These are phyloP conservation scores for Catagonus wagneri DNA, from an alignment of 2,113 vertebrate genomes.

Conservation along the genomic window DNA sequence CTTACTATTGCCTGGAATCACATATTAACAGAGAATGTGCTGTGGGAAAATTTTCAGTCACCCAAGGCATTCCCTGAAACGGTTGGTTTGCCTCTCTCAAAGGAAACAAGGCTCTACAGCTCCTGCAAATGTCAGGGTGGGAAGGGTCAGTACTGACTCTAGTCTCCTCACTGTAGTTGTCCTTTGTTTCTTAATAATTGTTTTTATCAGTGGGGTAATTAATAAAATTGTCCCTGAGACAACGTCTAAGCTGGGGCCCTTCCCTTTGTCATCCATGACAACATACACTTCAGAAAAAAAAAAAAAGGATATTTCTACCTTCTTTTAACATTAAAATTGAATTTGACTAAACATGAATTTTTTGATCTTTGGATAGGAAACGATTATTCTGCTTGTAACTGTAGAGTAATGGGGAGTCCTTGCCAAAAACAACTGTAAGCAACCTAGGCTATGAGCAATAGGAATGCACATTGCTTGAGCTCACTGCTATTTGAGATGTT, in stretches of 20 bases:
- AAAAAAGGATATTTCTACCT: background rate
- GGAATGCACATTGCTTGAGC: background rate
- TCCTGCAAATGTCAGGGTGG: background rate
- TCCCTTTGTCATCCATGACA: background rate
- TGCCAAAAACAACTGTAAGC: background rate
- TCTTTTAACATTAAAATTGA: background rate
- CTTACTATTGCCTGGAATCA: background rate
- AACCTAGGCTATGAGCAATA: background rate
- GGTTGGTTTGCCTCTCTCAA: background rate
- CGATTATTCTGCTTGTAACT: background rate
- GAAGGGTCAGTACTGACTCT: background rate
- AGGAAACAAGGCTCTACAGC: background rate
- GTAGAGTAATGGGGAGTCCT: background rate
- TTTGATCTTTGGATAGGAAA: background rate
- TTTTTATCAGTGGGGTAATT: background rate
- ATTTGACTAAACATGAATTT: background rate
- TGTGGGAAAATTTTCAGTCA: background rate
- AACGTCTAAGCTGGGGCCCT: background rate
- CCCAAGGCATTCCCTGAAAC: background rate
- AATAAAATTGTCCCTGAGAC: background rate
- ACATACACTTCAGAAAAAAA: background rate
- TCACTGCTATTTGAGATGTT: background rate
- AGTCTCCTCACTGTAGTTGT: background rate
- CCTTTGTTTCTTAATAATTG: background rate
- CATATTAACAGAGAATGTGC: background rate